Conservation (phyloP, 2,888 invertebrate species). For the Micropterix aruncella region DNA sequence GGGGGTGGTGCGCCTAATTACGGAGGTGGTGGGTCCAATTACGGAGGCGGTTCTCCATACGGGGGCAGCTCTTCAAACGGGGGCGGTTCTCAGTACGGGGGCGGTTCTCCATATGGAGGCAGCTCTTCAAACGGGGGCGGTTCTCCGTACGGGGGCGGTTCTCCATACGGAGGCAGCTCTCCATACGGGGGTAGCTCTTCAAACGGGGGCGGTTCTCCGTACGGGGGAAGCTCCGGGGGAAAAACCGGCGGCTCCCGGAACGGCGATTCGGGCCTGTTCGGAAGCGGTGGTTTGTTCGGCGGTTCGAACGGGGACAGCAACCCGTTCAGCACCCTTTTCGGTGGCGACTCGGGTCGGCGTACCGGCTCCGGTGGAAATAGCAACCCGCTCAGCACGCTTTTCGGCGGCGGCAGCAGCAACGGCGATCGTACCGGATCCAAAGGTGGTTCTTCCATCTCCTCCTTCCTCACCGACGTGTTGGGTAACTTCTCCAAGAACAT, state of each 20-base stretch:
- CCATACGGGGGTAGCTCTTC: slow-evolving; percentile 12
- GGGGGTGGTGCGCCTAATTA: slow-evolving; percentile 17
- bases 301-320: slow-evolving; percentile 9
- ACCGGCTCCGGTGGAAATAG: neutral
- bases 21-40: slow-evolving; percentile 12
- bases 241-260: slow-evolving; percentile 16
- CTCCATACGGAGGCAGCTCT: slow-evolving; percentile 18
- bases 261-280: slow-evolving; percentile 16
- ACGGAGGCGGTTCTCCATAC: slow-evolving; percentile 9
- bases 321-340: neutral
- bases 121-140: slow-evolving; percentile 14
- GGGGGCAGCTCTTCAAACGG: too few relatives aligned
- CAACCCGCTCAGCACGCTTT: neutral
- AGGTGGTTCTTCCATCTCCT: slow-evolving; percentile 21
- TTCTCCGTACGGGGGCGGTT: slow-evolving; percentile 16
- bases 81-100: slow-evolving; percentile 13
- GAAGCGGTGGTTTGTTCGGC: slow-evolving; percentile 16
- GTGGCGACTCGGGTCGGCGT: slow-evolving; percentile 7
- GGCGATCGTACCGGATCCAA: too few relatives aligned
- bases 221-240: slow-evolving; percentile 16
- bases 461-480: slow-evolving; percentile 28
- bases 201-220: slow-evolving; percentile 15
- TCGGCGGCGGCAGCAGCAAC: neutral
- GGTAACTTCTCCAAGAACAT: slow-evolving; percentile 26
- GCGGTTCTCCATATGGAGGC: slow-evolving; percentile 16